phyloP scores from a whole-genome alignment of 2,113 vertebrate genomes.

The Cryptotis parvus region DNA sequence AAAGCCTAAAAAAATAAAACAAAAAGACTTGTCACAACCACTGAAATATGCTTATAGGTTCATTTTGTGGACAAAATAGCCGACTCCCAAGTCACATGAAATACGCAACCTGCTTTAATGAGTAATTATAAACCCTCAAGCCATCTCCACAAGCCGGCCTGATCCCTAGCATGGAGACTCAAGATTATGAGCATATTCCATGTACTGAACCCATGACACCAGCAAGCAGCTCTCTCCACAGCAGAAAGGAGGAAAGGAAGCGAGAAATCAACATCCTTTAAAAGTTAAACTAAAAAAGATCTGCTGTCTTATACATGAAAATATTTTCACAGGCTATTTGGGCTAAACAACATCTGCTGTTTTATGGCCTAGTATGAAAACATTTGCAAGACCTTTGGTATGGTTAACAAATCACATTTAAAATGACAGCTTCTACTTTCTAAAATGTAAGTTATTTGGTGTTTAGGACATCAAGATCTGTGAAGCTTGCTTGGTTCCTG shows the following conservation, averaged over 20 bases:
- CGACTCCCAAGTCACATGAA: constrained; percentile 1
- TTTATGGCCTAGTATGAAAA: constrained; percentile 24
- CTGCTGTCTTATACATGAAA: neutral
- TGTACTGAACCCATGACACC: neutral
- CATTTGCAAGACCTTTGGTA: constrained; percentile 4
- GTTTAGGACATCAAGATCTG: constrained; percentile 7
- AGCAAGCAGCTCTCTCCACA: neutral
- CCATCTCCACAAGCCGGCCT: neutral
- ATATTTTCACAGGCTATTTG: neutral
- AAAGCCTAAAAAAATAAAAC: neutral
- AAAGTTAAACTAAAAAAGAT: constrained; percentile 18
- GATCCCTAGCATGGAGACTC: neutral
- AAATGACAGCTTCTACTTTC: neutral
- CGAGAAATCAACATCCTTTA: neutral
- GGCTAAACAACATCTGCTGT: neutral
- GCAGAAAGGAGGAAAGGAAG: neutral
- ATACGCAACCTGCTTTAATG: neutral
- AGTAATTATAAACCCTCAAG: neutral
- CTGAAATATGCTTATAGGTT: neutral
- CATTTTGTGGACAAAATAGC: neutral
- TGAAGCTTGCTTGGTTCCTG: neutral
- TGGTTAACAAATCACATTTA: constrained; percentile 33
- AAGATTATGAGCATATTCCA: neutral
- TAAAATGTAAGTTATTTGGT: neutral
- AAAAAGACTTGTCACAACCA: neutral